Evolutionary conservation across 2,888 invertebrate genomes (phyloP).

Genomic region (Beris morrisii): DNA sequence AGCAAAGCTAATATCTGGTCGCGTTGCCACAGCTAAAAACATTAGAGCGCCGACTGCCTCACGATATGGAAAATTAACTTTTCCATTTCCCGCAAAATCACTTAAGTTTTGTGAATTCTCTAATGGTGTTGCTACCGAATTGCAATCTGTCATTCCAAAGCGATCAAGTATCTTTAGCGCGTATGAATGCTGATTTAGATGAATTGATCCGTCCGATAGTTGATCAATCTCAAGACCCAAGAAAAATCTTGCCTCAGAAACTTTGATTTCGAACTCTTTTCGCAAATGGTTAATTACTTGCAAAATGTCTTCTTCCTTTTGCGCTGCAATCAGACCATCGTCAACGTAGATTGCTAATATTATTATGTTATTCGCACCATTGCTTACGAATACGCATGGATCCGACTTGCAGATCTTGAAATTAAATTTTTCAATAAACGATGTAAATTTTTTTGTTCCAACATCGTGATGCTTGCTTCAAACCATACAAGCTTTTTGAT

Average conservation of each 20-base stretch:
- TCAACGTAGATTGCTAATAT: constrained; percentile 27
- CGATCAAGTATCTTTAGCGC: background rate
- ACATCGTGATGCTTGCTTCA: constrained; percentile 32
- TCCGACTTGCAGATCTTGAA: constrained; percentile 12
- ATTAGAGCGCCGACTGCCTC: too few relatives aligned
- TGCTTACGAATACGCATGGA: constrained; percentile 28
- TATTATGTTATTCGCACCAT: background rate
- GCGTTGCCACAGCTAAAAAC: too few relatives aligned
- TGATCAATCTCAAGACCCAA: constrained; percentile 34
- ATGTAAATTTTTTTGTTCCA: constrained; percentile 33
- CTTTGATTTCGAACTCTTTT: constrained; percentile 21
- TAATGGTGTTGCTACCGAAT: too few relatives aligned
- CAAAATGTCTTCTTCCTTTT: constrained; percentile 21
- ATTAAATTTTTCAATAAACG: constrained; percentile 23
- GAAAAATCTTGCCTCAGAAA: constrained; percentile 10
- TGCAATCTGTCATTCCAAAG: too few relatives aligned
- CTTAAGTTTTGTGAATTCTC: too few relatives aligned
- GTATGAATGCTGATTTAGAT: constrained; percentile 29
- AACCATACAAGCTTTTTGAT: constrained; percentile 27
- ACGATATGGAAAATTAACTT: too few relatives aligned
- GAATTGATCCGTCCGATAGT: constrained; percentile 16
- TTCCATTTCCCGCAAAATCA: too few relatives aligned
- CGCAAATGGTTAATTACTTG: constrained; percentile 14
- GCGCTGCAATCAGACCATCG: constrained; percentile 18
- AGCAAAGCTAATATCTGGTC: too few relatives aligned